Conservation (phyloP, 1,140 invertebrate genomes). For the Trachymyrmex cornetzi region DNA sequence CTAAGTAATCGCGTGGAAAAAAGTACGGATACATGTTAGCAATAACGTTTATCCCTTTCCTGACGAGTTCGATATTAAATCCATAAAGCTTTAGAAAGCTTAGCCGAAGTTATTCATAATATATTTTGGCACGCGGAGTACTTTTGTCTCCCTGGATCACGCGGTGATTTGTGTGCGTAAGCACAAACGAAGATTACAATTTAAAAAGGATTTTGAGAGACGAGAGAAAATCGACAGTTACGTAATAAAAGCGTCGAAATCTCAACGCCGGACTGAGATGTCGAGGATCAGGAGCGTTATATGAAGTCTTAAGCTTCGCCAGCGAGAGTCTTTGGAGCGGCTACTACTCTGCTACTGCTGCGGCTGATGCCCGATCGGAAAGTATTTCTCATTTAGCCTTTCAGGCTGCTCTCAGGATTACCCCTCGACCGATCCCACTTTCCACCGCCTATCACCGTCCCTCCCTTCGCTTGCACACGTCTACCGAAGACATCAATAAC, state of each 20-base stretch:
- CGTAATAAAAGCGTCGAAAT: conserved; percentile 77
- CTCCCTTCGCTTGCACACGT: conserved; percentile 62
- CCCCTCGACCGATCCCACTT: conserved; percentile 51
- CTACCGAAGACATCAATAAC: conserved; percentile 76
- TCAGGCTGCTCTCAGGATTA: conserved; percentile 82
- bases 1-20: neutral
- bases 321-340: conserved; percentile 44
- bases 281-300: conserved; percentile 74
- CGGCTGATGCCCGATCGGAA: conserved; percentile 79
- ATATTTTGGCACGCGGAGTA: neutral
- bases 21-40: neutral
- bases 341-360: conserved; percentile 34
- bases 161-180: conserved; percentile 3
- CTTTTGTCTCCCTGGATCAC: neutral
- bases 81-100: neutral
- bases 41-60: neutral
- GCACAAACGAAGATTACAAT: conserved; percentile 5
- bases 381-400: conserved; percentile 86
- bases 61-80: conserved; percentile 5
- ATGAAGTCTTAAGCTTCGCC: conserved; percentile 79
- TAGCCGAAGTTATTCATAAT: neutral
- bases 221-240: conserved; percentile 66
- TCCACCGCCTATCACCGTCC: neutral
- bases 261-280: conserved; percentile 69
- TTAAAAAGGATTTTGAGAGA: neutral